Evolutionary conservation across 2,888 invertebrate genomes (phyloP).

Genomic region (Nomada fucata): DNA sequence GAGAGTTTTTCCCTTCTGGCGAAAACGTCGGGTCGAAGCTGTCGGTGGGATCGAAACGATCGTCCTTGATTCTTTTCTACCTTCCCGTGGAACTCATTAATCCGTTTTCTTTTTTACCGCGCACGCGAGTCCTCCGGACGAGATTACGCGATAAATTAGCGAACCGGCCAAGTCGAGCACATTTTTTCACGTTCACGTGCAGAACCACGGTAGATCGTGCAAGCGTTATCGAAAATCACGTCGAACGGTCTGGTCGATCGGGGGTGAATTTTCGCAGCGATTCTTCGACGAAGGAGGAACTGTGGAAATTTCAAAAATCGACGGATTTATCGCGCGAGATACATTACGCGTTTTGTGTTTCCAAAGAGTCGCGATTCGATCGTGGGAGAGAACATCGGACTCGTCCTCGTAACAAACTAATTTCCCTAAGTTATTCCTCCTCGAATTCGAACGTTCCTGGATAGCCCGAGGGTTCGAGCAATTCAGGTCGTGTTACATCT

Average conservation of each 20-base stretch:
- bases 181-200: constrained; percentile 23
- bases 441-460: constrained; percentile 5
- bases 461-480: constrained; percentile 7
- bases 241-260: constrained; percentile 9
- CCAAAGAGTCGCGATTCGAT: not conserved
- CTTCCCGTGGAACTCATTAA: constrained; percentile 39
- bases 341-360: not conserved
- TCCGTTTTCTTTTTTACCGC: constrained; percentile 7
- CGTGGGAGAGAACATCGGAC: not conserved
- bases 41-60: constrained; percentile 45
- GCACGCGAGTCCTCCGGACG: constrained; percentile 48
- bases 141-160: constrained; percentile 59
- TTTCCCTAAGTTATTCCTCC: constrained; percentile 18
- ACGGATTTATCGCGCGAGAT: not conserved
- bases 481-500: constrained; percentile 29
- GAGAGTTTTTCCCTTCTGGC: not conserved
- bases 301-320: not conserved
- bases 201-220: constrained; percentile 21
- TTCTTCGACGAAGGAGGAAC: not conserved
- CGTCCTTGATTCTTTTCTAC: constrained; percentile 54
- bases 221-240: constrained; percentile 32
- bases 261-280: not conserved
- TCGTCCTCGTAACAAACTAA: constrained; percentile 10
- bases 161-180: constrained; percentile 20
- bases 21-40: constrained; percentile 1